Conservation (phyloP, 2,888 invertebrate genomes). For the Nomada flava region DNA sequence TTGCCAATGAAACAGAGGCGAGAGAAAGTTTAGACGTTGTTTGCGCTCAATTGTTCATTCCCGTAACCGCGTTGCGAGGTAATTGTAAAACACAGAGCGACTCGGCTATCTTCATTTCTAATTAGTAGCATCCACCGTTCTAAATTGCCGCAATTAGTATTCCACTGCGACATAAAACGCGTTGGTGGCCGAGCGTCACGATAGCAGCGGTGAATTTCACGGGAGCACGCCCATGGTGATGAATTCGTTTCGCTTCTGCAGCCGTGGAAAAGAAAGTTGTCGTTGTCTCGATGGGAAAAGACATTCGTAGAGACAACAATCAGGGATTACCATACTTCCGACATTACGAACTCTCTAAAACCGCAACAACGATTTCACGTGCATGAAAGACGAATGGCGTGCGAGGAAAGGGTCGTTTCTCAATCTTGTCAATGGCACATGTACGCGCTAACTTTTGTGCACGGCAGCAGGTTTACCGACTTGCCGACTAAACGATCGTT, state of each 20-base stretch:
- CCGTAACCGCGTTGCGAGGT: constrained; percentile 48
- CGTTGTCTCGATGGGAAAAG: background rate
- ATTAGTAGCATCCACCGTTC: constrained; percentile 52
- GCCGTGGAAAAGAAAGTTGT: constrained; percentile 8
- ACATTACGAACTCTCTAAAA: constrained; percentile 21
- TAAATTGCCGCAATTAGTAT: constrained; percentile 61
- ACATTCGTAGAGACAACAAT: constrained; percentile 6
- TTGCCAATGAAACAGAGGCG: background rate
- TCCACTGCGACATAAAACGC: constrained; percentile 45
- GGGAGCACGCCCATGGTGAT: constrained; percentile 2
- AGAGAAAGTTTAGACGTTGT: constrained; percentile 42
- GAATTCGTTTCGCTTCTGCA: constrained; percentile 16
- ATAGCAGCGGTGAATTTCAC: constrained; percentile 41
- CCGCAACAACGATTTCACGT: constrained; percentile 8
- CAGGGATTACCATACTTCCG: constrained; percentile 33
- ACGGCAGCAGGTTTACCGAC: constrained; percentile 35
- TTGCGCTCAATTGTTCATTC: constrained; percentile 55
- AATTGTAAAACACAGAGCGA: constrained; percentile 55
- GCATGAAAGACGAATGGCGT: constrained; percentile 44
- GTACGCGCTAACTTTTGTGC: constrained; percentile 31
- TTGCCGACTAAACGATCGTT: constrained; percentile 47
- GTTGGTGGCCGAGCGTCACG: constrained; percentile 39
- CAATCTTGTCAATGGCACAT: constrained; percentile 30
- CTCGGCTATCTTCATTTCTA: constrained; percentile 58
- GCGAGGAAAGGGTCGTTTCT: constrained; percentile 47